Evolutionary conservation across 2,888 invertebrate species (phyloP).

Genomic region (Patella pellucida): DNA sequence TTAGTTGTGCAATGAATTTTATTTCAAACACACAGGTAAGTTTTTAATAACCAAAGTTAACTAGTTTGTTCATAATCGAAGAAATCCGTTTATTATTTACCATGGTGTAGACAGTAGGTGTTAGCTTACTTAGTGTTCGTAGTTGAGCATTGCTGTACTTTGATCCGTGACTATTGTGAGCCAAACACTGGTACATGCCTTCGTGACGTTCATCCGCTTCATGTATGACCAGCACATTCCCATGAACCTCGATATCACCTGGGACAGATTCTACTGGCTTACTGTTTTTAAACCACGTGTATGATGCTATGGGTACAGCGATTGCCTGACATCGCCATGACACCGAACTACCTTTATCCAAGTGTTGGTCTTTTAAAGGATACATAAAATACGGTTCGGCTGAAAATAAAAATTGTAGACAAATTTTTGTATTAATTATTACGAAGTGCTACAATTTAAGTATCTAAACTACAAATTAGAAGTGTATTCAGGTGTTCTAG

Average conservation of each 20-base stretch:
- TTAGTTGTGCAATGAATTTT: too few species aligned
- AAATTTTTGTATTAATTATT: too few species aligned
- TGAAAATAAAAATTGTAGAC: conserved; percentile 32
- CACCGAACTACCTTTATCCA: conserved; percentile 54
- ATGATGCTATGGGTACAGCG: conserved; percentile 53
- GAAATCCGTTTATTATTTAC: too few species aligned
- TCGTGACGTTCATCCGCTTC: conserved; percentile 77
- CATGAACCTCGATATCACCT: conserved; percentile 40
- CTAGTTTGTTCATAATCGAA: too few species aligned
- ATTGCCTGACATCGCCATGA: conserved; percentile 61
- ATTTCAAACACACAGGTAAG: too few species aligned
- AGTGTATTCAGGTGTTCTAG: too few species aligned
- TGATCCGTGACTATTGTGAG: conserved; percentile 87
- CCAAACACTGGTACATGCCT: conserved; percentile 96
- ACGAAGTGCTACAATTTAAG: too few species aligned
- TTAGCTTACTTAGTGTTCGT: conserved; percentile 82
- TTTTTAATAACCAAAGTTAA: too few species aligned
- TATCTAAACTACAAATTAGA: too few species aligned
- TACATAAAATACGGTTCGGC: conserved; percentile 63
- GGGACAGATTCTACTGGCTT: conserved; percentile 24
- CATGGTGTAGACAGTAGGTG: too few species aligned
- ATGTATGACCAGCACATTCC: conserved; percentile 47
- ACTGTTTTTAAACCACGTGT: conserved; percentile 61
- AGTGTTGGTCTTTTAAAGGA: conserved; percentile 58
- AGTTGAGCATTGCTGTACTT: conserved; percentile 91